Base-by-base conservation (phyloP, 2,888 invertebrate genomes). In the Oxycera nigricornis region DNA sequence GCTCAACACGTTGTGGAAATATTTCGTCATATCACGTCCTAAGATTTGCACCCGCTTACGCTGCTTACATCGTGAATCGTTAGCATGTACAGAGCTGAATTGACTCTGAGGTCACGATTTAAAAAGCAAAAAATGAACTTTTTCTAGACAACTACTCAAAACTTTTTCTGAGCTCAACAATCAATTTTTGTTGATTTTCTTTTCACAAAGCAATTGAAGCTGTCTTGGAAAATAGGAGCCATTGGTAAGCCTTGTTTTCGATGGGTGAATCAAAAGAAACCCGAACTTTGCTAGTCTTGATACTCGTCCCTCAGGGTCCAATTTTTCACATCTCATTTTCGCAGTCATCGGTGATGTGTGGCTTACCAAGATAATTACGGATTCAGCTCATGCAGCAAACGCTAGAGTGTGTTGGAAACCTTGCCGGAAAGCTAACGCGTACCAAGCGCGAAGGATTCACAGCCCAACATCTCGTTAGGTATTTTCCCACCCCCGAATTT, bases 1-100 rank as follows among this genome's bases (percentile, higher is more conserved):
- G 22, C 70, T 31, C 65, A 65, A 65, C 24, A 41, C 22, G 22
- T 41, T 41, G 30, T 65, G 41, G 24, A 55, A 70, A 70, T 70
- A 52, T 70, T 70, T 52, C 52, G 70, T 11, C 52, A 52, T 50
- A 52, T 70, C 70, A 70, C 52, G 52, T 70, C 55, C 70, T 52
- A 52, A 52, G 1, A 70, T 52, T 70, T 70, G 52, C 30, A 41
- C 30, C 41, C 65, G 65, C 41, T 39, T 65, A n/a, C n/a, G n/a
- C 65, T 65, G 41, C 41, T 22, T n/a, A 17, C 65, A 7, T 7
- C 26, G 24, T 35, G 55, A 9, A 55, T 22, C 31, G 31, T 22
- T 62, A 9, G 7, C 7, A 41, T 39, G 41, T 11, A 3, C 31
- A 17, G 14, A 62, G 22, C 39, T 7, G 62, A 35, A 20, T 62